Conservation (phyloP, 2,888 invertebrate genomes). For the Diloba caeruleocephala region DNA sequence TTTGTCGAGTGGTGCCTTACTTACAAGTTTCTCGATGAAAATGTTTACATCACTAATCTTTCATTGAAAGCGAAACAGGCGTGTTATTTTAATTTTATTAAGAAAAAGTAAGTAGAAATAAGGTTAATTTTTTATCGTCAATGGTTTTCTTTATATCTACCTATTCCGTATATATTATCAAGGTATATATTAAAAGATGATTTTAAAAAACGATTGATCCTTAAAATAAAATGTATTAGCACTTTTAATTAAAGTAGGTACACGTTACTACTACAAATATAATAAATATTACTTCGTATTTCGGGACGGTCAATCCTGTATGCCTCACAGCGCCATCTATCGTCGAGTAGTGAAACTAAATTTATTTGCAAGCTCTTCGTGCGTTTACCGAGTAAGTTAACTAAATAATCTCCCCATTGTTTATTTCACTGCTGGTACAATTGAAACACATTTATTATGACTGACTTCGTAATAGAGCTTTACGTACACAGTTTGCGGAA, state of each 20-base stretch:
- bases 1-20: background rate
- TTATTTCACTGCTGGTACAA: conserved; percentile 41
- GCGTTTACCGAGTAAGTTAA: conserved; percentile 1
- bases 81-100: conserved; percentile 11
- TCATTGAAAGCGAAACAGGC: background rate
- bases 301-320: background rate
- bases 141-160: no score
- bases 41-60: conserved; percentile 12
- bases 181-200: conserved; percentile 5
- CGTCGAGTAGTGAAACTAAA: conserved; percentile 43
- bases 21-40: background rate
- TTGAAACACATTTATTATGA: conserved; percentile 44
- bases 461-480: conserved; percentile 26
- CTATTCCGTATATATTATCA: conserved; percentile 7
- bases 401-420: conserved; percentile 27
- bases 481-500: conserved; percentile 27
- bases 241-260: no score
- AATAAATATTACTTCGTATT: conserved; percentile 1
- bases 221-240: conserved; percentile 33
- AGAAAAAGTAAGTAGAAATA: conserved; percentile 11
- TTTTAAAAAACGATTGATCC: conserved; percentile 29
- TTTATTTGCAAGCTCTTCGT: conserved; percentile 2
- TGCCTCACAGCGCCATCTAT: conserved; percentile 49
- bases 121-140: conserved; percentile 29
- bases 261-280: conserved; percentile 22